Evolutionary conservation across 2,888 invertebrate species (phyloP).

Genomic region (Synergus itoensis): DNA sequence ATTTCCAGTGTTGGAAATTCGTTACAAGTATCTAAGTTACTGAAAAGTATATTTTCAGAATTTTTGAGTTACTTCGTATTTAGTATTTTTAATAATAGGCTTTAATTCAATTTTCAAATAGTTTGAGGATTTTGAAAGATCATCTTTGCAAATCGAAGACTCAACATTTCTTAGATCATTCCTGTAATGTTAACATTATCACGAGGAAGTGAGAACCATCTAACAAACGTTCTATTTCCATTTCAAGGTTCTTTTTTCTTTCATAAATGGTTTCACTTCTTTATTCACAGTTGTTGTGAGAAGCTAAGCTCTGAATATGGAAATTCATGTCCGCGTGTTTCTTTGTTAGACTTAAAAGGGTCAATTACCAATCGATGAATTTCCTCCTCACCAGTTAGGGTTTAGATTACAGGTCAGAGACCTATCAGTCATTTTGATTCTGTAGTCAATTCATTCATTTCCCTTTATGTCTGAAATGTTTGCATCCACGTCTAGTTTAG

Average conservation of each 20-base stretch:
- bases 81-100: too few relatives aligned
- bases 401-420: slow-evolving; percentile 4
- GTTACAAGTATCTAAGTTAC: too few relatives aligned
- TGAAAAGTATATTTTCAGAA: too few relatives aligned
- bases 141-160: neutral
- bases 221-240: neutral
- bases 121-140: too few relatives aligned
- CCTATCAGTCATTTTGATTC: slow-evolving; percentile 26
- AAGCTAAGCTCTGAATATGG: neutral
- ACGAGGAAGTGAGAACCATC: neutral
- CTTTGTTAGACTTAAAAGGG: neutral
- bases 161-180: neutral
- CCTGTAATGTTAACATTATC: neutral
- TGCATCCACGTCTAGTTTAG: neutral
- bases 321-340: slow-evolving; percentile 2
- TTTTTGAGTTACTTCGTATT: too few relatives aligned
- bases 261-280: neutral
- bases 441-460: slow-evolving; percentile 10
- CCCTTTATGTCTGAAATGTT: slow-evolving; percentile 3
- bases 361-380: neutral
- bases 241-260: neutral
- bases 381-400: neutral
- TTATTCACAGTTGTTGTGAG: neutral
- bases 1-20: too few relatives aligned
- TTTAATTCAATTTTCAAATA: too few relatives aligned